Base-by-base conservation (phyloP, 2,888 invertebrate genomes). In the Leucophenga montana region DNA sequence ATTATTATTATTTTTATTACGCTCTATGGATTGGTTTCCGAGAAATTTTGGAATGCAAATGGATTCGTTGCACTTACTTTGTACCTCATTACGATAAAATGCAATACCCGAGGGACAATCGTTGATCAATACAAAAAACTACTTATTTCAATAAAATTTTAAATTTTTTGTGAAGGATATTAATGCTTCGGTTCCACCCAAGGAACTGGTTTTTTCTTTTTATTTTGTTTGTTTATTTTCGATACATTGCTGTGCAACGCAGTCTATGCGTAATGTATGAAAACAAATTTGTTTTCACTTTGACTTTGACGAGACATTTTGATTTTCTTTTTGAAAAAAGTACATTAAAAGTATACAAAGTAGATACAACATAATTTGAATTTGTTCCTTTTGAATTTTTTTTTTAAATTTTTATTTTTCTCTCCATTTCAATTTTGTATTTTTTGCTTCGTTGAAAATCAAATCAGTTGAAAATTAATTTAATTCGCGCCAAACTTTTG, bases 401-500 rank as follows among this genome's bases (percentile, higher is more conserved):
- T 13, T 64, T 64, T 22, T 64, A 13, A 2, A 66, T 68, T 18
- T 50, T 48, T 4, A 16, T 4, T 48, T 50, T n/a, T 50, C 13
- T 50, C 1, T 50, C 16, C 13, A 13, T 74, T 72, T 68, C 68
- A 44, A 39, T 46, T 72, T 72, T 67, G 77, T 66, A 77, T 75
- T 71, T 79, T 82, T 74, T 71, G 67, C 71, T 54, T 66, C 66
- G 70, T 71, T 73, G 18, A 65, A 74, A 78, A 78, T 78, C 82
- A 83, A 83, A 81, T 83, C 83, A 81, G 83, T 71, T 83, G 81
- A 81, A 83, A 81, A 81, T 81, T 83, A 81, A 83, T 83, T 83
- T 81, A 81, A 81, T 83, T 83, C 82, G 73, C 80, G 75, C 75
- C 39, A 79, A 81, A 83, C 67, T 78, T 81, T 78, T 68, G 65